Evolutionary conservation across 2,888 invertebrate genomes (phyloP).

Genomic region (Eristalis arbustorum): DNA sequence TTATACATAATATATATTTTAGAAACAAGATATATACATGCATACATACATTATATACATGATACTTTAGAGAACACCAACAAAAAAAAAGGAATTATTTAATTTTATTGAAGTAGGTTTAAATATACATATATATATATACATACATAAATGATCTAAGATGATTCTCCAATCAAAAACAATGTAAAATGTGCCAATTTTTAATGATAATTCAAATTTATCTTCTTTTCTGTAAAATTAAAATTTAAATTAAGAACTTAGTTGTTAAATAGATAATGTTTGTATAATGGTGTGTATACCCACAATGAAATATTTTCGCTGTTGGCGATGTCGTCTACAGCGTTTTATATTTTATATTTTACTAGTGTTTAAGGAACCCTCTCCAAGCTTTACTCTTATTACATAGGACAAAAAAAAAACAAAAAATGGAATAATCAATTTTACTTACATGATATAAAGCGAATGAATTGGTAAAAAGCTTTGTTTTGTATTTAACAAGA

Average conservation of each 20-base stretch:
- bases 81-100: constrained; percentile 21
- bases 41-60: constrained; percentile 28
- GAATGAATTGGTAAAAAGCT: constrained; percentile 58
- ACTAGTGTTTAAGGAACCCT: constrained; percentile 39
- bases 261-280: constrained; percentile 52
- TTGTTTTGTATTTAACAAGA: constrained; percentile 24
- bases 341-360: constrained; percentile 32
- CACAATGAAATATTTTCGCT: constrained; percentile 22
- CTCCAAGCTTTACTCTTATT: constrained; percentile 68
- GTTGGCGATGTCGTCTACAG: constrained; percentile 17
- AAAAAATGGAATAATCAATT: constrained; percentile 30
- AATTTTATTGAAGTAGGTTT: constrained; percentile 48
- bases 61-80: constrained; percentile 4
- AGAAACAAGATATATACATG: constrained; percentile 48
- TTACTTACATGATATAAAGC: constrained; percentile 20
- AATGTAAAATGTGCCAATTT: constrained; percentile 70
- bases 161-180: constrained; percentile 66
- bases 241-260: constrained; percentile 29
- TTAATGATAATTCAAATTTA: constrained; percentile 56
- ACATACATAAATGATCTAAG: constrained; percentile 18
- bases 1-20: constrained; percentile 56
- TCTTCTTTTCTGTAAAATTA: constrained; percentile 46
- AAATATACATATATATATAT: constrained; percentile 9
- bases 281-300: constrained; percentile 16
- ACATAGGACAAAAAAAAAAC: constrained; percentile 21